Evolutionary conservation across 2,797 vertebrate species (phyloP), one percentile per base, ranked within the genome.

Genomic region (Tachyglossus aculeatus): DNA sequence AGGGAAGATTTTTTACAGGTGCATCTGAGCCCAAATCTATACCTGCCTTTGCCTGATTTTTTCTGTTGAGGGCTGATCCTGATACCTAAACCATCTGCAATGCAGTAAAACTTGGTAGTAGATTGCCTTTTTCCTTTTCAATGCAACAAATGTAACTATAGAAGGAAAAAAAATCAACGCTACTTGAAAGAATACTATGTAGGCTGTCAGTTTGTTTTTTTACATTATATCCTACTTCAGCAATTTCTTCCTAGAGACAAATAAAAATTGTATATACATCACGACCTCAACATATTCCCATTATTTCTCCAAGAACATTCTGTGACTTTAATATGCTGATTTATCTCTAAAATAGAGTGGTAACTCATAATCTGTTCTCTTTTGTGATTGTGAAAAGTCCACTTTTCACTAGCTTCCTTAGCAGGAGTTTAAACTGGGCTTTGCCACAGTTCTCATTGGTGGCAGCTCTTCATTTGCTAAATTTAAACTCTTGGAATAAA

Each of bases 241-340:
- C 7, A 56, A 71, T 32, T 75, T 77, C 41, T 71, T 59, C 5
- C 31, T 74, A 19, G 15, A 43, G 22, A 19, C 71, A 57, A 74
- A 78, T 24, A 69, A 51, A 39, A 69, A 24, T 67, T 43, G 6
- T 41, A 43, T 36, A 48, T 25, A 52, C 11, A 41, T 16, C 9
- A 73, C 66, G 14, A 40, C 29, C 29, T 74, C 38, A 71, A 56
- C 47, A 34, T 33, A 52, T 64, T 57, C 57, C 24, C 66, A 61
- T 60, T 37, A 70, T 12, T 64, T 58, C 43, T 74, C 68, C 70
- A 73, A 79, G 77, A 52, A 84, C 40, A 51, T 29, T 32, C 5
- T 31, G 15, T 38, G 77, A 67, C 67, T 67, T 71, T 56, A 79
- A 69, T 25, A 69, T 33, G 66, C 53, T 16, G 31, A 13, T 9